Base-by-base conservation (phyloP, 2,888 invertebrate species). In the Toxonevra muliebris region DNA sequence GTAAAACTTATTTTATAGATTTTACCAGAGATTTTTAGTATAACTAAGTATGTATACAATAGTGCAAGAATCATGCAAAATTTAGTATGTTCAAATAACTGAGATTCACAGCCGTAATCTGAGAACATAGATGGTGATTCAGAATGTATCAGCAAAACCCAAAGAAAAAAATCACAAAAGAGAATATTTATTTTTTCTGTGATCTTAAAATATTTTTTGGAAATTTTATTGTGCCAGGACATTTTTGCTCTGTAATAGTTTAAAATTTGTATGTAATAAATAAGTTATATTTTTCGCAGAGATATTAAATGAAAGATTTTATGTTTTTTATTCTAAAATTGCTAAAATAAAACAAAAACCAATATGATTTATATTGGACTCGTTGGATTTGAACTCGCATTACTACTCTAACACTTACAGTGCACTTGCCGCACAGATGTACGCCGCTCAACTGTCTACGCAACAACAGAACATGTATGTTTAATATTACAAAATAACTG, bases 371-470 rank as follows among this genome's bases (percentile, higher is more conserved):
- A 20, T 30, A 30, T 30, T 30, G 30, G 3, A 30, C 30, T 30
- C 30, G 30, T 30, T 30, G 30, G 30, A 59, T 40, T 61, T 54
- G 52, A 65, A 67, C 66, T 15, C 2, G 12, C 45, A 77, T 73
- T 57, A 67, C 69, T 75, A 74, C 40, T 52, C n/a, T 60, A 40
- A 42, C 60, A 60, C 67, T 61, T 66, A 66, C 62, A 94, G 94
- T 93, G 94, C 94, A 92, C 94, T 95, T 91, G 94, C 94, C 91
- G 92, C 94, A 90, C 94, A 94, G 93, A 94, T 94, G 94, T 93
- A 93, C 90, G 94, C 93, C 88, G 91, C 91, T 89, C 94, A 94
- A 91, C 91, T 93, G 87, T 93, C 93, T 87, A 92, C 93, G 88
- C 94, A 94, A 89, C 94, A 94, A 90, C 94, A 94, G 90, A 92